phyloP scores from a whole-genome alignment of 2,888 invertebrate species.

The Torymus auratus region DNA sequence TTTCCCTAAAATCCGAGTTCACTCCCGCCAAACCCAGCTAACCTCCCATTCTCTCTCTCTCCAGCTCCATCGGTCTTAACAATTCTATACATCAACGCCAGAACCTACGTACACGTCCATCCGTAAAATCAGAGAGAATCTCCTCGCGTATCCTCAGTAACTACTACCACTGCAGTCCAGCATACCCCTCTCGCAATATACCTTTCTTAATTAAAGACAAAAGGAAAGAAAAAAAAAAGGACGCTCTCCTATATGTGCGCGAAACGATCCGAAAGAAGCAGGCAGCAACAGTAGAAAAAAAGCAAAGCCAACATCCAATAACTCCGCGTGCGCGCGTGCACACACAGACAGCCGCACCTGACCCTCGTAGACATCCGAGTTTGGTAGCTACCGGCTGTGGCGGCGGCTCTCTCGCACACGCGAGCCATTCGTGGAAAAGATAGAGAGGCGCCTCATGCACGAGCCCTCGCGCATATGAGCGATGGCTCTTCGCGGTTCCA shows the following conservation, averaged over 20 bases:
- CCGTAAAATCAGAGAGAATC: conserved; percentile 2
- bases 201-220: conserved; percentile 39
- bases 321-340: not conserved
- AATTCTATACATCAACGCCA: conserved; percentile 22
- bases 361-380: conserved; percentile 31
- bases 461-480: conserved; percentile 39
- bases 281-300: not conserved
- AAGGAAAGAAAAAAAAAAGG: conserved; percentile 5
- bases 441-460: conserved; percentile 48
- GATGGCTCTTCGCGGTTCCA: conserved; percentile 46
- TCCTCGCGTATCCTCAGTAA: too few relatives aligned
- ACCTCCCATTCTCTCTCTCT: too few relatives aligned
- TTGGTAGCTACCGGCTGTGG: conserved; percentile 25
- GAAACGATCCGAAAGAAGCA: too few relatives aligned
- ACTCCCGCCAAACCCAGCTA: too few relatives aligned
- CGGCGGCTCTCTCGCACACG: not conserved
- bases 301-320: conserved; percentile 10
- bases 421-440: conserved; percentile 47
- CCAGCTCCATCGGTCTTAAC: too few relatives aligned
- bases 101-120: not conserved
- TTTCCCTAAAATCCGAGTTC: too few relatives aligned
- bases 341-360: conserved; percentile 3
- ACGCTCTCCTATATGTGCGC: too few relatives aligned
- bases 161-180: too few relatives aligned
- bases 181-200: not conserved